Conservation (phyloP, 2,888 invertebrate genomes). For the Mimachlamys varia region DNA sequence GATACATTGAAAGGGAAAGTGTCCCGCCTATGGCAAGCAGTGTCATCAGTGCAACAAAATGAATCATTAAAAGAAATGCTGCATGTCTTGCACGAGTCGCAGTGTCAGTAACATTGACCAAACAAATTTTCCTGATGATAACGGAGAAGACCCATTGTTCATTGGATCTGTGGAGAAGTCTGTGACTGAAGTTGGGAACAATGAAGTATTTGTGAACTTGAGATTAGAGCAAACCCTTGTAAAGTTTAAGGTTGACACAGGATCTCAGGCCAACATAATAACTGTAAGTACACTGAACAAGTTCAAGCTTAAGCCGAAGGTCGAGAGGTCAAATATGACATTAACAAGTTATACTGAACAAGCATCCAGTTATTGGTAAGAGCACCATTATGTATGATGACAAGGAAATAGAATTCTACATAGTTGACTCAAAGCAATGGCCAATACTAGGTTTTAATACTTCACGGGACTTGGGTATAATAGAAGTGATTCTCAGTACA, state of each 20-base stretch:
- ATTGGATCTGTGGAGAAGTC: not conserved
- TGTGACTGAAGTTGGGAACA: not conserved
- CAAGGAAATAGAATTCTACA: not conserved
- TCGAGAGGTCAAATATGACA: not conserved
- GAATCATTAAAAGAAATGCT: slow-evolving; percentile 16
- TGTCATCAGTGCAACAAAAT: slow-evolving; percentile 12
- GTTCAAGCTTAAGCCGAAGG: not conserved
- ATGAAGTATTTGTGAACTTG: not conserved
- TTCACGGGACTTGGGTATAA: no score
- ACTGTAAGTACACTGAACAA: not conserved
- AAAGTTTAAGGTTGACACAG: not conserved
- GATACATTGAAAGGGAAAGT: slow-evolving; percentile 6
- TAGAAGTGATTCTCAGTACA: no score
- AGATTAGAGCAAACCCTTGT: not conserved
- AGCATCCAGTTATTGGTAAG: not conserved
- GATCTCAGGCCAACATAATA: slow-evolving; percentile 39
- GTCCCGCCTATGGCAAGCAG: slow-evolving; percentile 38
- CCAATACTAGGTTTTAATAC: no score
- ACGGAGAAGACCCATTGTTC: not conserved
- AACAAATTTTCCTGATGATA: not conserved
- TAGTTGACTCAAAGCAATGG: no score
- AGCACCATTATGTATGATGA: not conserved
- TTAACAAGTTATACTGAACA: not conserved
- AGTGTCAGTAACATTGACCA: not conserved
- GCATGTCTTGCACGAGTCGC: not conserved